Base-by-base conservation (phyloP, 2,113 vertebrate genomes). In the Chloebia gouldiae region DNA sequence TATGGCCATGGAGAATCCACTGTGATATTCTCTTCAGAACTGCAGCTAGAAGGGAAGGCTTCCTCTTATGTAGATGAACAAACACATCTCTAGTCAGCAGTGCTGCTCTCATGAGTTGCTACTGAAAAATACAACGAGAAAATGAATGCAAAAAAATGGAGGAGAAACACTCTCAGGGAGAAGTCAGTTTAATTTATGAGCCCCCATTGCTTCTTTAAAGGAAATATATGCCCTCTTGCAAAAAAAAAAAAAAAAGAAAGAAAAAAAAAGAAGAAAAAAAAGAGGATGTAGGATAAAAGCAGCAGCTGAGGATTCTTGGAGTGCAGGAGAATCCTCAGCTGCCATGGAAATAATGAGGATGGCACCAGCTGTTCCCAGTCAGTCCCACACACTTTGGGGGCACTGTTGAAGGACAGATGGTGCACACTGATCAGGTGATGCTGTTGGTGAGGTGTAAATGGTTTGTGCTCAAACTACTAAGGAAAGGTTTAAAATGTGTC, bases 301-400 rank as follows among this genome's bases (percentile, higher is more conserved):
- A 92, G 93, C 90, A 95, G 95, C 94, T 95, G 94, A 96, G 88
- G 80, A 96, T 96, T 96, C 64, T 86, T 81, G 60, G 85, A 95
- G 82, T 91, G 83, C 72, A 84, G 76, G 30, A 92, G 82, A 95
- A 96, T 96, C 88, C 88, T 97, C 95, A 97, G 93, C 94, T 93
- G 95, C 88, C 85, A 86, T 81, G 76, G 82, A 94, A 93, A 95
- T 97, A 94, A 95, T 96, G 68, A 96, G 80, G 69, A 83, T 0
- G 0, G 57, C 76, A 88, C 83, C 96, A 97, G 94, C 95, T 97
- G 96, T 87, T 96, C 81, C 69, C 83, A 86, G 72, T 88, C 22
- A 24, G 73, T 94, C 79, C 79, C 56, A 77, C n/a, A 69, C 49
- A 53, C 64, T 94, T 92, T 39, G 17, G 35, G 69, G 44, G 51